Conservation (phyloP, 2,888 invertebrate genomes). For the Agrochola lota region DNA sequence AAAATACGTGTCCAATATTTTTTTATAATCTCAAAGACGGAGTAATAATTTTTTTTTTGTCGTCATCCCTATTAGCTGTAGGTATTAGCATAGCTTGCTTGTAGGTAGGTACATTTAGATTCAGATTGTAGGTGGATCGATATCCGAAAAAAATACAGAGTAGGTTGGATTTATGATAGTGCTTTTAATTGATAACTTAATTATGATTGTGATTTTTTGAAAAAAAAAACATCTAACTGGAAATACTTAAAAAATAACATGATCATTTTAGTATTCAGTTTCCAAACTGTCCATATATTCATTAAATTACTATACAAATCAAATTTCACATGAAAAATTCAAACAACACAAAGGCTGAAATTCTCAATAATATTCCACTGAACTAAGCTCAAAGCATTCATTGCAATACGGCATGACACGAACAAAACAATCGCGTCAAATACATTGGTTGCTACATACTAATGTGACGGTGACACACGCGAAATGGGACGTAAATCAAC, state of each 20-base stretch:
- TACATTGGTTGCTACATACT: slow-evolving; percentile 67
- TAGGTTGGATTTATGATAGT: background rate
- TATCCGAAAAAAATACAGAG: background rate
- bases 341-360: background rate
- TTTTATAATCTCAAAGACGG: too few species aligned
- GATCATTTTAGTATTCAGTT: background rate
- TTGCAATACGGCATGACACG: background rate
- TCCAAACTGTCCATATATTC: background rate
- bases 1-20: too few species aligned
- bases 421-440: slow-evolving; percentile 38
- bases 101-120: background rate
- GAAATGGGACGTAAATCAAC: slow-evolving; percentile 81
- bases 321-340: background rate
- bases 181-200: background rate
- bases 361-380: background rate
- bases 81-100: too few species aligned
- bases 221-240: too few species aligned
- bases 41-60: too few species aligned
- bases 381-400: slow-evolving; percentile 14
- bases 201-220: too few species aligned
- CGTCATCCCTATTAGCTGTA: too few species aligned
- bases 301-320: background rate
- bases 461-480: slow-evolving; percentile 64
- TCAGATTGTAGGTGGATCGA: background rate
- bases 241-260: background rate